phyloP scores from a whole-genome alignment of 2,797 vertebrate genomes.

The Danionella dracula region DNA sequence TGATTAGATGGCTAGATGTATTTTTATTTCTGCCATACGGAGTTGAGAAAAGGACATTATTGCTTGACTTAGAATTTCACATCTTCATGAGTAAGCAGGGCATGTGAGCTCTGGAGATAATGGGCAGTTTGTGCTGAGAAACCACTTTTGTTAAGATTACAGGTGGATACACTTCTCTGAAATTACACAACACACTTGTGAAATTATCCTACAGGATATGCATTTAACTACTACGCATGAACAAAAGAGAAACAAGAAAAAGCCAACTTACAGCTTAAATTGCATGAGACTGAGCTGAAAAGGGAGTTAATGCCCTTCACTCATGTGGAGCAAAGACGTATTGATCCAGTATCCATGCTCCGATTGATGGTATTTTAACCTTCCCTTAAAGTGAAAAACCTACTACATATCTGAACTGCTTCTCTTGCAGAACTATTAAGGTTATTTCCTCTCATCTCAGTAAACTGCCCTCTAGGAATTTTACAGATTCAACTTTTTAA shows the following conservation, averaged over 20 bases:
- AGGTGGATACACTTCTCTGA: neutral
- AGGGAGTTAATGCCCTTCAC: conserved; percentile 22
- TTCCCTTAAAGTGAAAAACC: conserved; percentile 22
- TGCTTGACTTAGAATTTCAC: neutral
- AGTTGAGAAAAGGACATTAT: too few relatives aligned
- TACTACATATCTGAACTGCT: conserved; percentile 29
- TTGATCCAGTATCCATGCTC: conserved; percentile 14
- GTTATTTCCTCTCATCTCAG: conserved; percentile 9
- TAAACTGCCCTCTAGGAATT: too few relatives aligned
- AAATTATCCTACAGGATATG: neutral
- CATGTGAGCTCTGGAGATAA: conserved; percentile 9
- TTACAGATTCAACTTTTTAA: too few relatives aligned
- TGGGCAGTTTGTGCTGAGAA: conserved; percentile 8
- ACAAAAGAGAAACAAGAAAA: neutral
- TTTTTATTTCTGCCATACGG: too few relatives aligned
- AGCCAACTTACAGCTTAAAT: neutral
- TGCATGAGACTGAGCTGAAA: neutral
- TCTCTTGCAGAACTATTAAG: conserved; percentile 4
- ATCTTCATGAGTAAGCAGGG: conserved; percentile 3
- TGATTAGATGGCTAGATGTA: too few relatives aligned
- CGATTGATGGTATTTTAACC: conserved; percentile 22
- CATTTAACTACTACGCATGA: neutral
- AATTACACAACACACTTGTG: conserved; percentile 2
- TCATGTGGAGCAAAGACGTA: conserved; percentile 18
- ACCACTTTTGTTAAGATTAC: conserved; percentile 23